These are phyloP conservation scores for Trididemnum clinides DNA, from an alignment of 23 tunicate genomes.

Conservation along the genomic window DNA sequence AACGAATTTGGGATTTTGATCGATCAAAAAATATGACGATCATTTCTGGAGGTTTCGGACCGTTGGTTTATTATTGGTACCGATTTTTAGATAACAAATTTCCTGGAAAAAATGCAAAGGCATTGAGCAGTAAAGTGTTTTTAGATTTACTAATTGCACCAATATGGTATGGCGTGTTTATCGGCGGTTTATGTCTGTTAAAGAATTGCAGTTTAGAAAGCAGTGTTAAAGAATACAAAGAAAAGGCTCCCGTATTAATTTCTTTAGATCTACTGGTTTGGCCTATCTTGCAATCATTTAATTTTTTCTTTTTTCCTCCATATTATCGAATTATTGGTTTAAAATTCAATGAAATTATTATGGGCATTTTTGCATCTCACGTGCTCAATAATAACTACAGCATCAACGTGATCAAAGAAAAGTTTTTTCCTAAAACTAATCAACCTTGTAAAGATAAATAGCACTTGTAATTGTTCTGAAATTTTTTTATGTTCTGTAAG, in stretches of 20 bases:
- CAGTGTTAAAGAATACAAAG: slow-evolving; percentile 40
- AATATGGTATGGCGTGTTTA: slow-evolving; percentile 49
- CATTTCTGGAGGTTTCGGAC: slow-evolving; percentile 52
- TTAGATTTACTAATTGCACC: slow-evolving; percentile 67
- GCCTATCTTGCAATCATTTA: slow-evolving; percentile 65
- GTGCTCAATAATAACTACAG: slow-evolving; percentile 60
- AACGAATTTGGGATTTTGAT: slow-evolving; percentile 35
- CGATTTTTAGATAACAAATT: slow-evolving; percentile 63
- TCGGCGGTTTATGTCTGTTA: slow-evolving; percentile 34
- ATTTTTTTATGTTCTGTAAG: no score
- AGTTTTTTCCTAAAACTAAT: neutral
- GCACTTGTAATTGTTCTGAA: no score
- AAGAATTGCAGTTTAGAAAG: slow-evolving; percentile 20
- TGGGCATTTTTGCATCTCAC: slow-evolving; percentile 62
- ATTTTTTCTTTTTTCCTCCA: slow-evolving; percentile 62
- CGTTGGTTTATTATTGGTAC: slow-evolving; percentile 84
- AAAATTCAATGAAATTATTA: slow-evolving; percentile 73
- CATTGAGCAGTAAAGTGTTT: slow-evolving; percentile 40
- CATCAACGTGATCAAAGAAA: neutral
- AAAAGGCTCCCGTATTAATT: slow-evolving; percentile 56
- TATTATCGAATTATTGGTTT: slow-evolving; percentile 64
- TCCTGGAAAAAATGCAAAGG: slow-evolving; percentile 43
- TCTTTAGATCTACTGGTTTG: slow-evolving; percentile 42
- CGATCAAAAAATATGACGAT: slow-evolving; percentile 61
- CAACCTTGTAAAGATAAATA: no score